Evolutionary conservation across 2,797 vertebrate species (phyloP).

Genomic region (Rhodeus uyekii): DNA sequence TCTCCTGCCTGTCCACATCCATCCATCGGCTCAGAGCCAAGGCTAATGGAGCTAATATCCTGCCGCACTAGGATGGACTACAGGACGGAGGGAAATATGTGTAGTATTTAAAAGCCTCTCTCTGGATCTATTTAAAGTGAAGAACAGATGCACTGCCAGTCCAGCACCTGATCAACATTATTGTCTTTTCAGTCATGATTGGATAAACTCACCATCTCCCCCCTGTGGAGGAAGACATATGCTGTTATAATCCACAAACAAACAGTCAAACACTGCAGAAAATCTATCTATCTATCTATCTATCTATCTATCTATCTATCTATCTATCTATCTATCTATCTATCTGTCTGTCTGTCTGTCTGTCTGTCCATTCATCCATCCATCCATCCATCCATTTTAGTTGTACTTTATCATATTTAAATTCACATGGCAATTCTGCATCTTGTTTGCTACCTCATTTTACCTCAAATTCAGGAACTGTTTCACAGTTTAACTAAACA

Average conservation of each 20-base stretch:
- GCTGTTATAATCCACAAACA: neutral
- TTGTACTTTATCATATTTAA: neutral
- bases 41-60: conserved; percentile 47
- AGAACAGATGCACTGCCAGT: conserved; percentile 34
- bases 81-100: conserved; percentile 23
- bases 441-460: neutral
- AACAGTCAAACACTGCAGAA: neutral
- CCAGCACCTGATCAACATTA: conserved; percentile 41
- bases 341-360: neutral
- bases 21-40: conserved; percentile 37
- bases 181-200: conserved; percentile 40
- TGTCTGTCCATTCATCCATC: neutral
- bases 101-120: conserved; percentile 34
- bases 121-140: conserved; percentile 29
- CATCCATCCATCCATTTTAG: neutral
- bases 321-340: neutral
- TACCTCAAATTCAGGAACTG: neutral
- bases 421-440: neutral
- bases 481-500: no score
- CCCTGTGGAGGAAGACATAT: conserved; percentile 26
- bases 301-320: neutral
- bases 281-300: neutral
- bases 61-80: conserved; percentile 35
- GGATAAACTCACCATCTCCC: conserved; percentile 30
- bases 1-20: conserved; percentile 37